Conservation (phyloP, 2,888 invertebrate species). For the Chrysolina haemoptera region DNA sequence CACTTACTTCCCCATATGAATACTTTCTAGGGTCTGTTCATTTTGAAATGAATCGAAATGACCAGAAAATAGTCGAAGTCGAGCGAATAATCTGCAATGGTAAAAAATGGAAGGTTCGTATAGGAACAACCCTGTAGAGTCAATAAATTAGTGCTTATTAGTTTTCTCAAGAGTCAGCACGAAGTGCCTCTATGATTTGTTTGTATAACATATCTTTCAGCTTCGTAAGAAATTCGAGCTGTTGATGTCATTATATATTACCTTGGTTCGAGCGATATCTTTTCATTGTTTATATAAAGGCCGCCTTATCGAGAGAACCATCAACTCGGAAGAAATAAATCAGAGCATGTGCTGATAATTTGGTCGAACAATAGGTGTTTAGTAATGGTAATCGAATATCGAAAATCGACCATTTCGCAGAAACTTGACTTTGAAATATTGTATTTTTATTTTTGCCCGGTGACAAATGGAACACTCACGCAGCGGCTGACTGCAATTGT, state of each 20-base stretch:
- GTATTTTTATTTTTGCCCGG: not conserved
- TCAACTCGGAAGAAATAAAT: slow-evolving; percentile 20
- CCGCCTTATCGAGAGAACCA: slow-evolving; percentile 13
- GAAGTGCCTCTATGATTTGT: slow-evolving; percentile 11
- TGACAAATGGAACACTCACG: not conserved
- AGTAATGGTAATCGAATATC: slow-evolving; percentile 21
- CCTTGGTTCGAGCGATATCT: slow-evolving; percentile 29
- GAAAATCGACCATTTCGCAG: slow-evolving; percentile 6
- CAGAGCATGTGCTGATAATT: slow-evolving; percentile 19
- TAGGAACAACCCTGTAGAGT: not conserved
- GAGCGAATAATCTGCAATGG: too few relatives aligned
- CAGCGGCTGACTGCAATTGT: not conserved
- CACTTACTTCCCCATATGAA: too few relatives aligned
- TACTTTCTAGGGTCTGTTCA: too few relatives aligned
- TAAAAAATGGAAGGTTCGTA: not conserved
- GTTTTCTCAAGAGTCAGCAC: slow-evolving; percentile 2
- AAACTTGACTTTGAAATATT: slow-evolving; percentile 5
- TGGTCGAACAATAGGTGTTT: slow-evolving; percentile 22
- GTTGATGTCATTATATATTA: slow-evolving; percentile 8
- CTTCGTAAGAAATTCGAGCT: slow-evolving; percentile 19
- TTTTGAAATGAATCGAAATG: too few relatives aligned
- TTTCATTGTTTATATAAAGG: slow-evolving; percentile 27
- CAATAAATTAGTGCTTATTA: not conserved
- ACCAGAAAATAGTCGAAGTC: too few relatives aligned
- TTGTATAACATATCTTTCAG: slow-evolving; percentile 22